Percentiles rank a stretch among this genome's conserved stretches.
Evolutionary conservation across 2,888 invertebrate genomes (phyloP).

Genomic region (Drosophila maculinotata): DNA sequence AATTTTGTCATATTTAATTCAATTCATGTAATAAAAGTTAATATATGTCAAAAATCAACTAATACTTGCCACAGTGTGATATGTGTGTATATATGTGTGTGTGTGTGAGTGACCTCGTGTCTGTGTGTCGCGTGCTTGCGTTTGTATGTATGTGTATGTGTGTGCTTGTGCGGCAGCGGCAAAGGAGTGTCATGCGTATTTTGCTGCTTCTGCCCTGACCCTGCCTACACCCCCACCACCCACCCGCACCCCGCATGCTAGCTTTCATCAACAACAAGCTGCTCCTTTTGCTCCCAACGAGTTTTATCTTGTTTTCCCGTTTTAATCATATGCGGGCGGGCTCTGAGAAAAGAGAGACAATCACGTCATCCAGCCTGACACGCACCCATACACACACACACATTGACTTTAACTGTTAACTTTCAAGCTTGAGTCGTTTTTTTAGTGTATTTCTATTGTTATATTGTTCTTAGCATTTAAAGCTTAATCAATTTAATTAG

Average conservation of each 20-base stretch:
- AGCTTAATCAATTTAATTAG: conserved; percentile 63
- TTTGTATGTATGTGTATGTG: conserved; percentile 34
- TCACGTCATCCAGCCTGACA: conserved; percentile 78
- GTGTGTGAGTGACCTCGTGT: conserved; percentile 76
- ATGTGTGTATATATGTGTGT: conserved; percentile 27
- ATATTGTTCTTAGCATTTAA: conserved; percentile 39
- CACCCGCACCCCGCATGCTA: conserved; percentile 20
- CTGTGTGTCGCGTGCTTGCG: conserved; percentile 69
- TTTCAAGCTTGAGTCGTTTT: conserved; percentile 57
- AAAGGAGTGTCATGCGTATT: conserved; percentile 80
- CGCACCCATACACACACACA: conserved; percentile 31
- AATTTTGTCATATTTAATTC: too few species aligned
- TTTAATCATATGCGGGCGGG: conserved; percentile 81
- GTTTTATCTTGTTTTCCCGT: conserved; percentile 80
- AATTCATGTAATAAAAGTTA: too few species aligned
- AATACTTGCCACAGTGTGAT: conserved; percentile 57
- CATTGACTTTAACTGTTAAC: conserved; percentile 47
- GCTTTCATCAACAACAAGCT: conserved; percentile 52
- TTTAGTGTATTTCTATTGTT: conserved; percentile 45
- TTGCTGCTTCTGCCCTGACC: conserved; percentile 43
- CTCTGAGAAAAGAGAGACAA: conserved; percentile 69
- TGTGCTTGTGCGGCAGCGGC: conserved; percentile 69
- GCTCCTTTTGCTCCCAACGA: conserved; percentile 74
- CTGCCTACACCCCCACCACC: conserved; percentile 14
- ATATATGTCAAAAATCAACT: conserved; percentile 70